Evolutionary conservation across 2,113 vertebrate genomes (phyloP).

Genomic region (Paramormyrops kingsleyae): DNA sequence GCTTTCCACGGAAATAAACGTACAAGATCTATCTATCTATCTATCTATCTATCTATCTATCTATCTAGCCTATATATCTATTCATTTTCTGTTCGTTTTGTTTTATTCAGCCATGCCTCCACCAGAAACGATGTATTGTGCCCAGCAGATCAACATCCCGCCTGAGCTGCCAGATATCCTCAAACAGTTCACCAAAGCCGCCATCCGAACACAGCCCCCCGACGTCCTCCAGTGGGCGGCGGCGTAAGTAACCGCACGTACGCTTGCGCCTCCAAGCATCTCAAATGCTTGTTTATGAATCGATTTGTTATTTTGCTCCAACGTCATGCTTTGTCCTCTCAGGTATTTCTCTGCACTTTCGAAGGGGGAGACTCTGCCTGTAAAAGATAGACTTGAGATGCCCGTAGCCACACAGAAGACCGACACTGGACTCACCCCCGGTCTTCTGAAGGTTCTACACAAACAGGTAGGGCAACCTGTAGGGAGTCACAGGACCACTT

Average conservation of each 20-base stretch:
- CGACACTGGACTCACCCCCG: constrained; percentile 70
- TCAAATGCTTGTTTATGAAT: not conserved
- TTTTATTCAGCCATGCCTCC: constrained; percentile 62
- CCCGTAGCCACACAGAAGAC: constrained; percentile 57
- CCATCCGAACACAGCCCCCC: constrained; percentile 80
- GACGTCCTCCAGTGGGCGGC: constrained; percentile 82
- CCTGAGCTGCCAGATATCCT: constrained; percentile 77
- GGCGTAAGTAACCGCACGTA: constrained; percentile 62
- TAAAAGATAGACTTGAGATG: constrained; percentile 74
- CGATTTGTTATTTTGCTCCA: not conserved
- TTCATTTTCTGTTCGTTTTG: not conserved
- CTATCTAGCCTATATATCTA: not conserved
- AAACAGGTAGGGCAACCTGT: constrained; percentile 66
- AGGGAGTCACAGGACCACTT: not conserved
- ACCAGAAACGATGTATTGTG: constrained; percentile 77
- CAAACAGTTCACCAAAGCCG: constrained; percentile 88
- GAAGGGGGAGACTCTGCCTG: constrained; percentile 71
- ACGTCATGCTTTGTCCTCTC: not conserved
- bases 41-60: not conserved
- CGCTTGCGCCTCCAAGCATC: not conserved
- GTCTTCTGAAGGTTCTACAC: constrained; percentile 77
- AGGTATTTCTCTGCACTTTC: constrained; percentile 83
- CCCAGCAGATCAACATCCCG: constrained; percentile 86
- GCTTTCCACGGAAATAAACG: not conserved
- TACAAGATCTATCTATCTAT: not conserved